These are phyloP conservation scores for Brachionus angularis DNA, from an alignment of 1,140 invertebrate species.

Conservation along the genomic window DNA sequence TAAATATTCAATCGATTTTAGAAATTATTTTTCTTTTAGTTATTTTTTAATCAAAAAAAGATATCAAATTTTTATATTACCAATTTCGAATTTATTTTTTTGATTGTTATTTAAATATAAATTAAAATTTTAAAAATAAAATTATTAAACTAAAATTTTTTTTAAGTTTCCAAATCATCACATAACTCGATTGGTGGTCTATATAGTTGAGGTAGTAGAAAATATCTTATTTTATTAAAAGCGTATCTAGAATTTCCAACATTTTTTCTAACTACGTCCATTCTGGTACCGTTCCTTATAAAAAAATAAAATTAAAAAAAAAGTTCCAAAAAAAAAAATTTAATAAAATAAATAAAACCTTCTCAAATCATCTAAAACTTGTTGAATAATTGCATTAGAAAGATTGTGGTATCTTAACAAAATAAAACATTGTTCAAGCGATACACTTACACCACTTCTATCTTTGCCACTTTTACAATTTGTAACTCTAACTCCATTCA, in stretches of 20 bases:
- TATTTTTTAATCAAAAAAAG: neutral
- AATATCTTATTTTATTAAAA: slow-evolving; percentile 32
- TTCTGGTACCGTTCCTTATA: slow-evolving; percentile 32
- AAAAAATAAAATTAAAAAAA: neutral
- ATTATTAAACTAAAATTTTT: neutral
- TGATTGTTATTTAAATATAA: neutral
- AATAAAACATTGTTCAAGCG: slow-evolving; percentile 27
- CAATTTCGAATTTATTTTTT: neutral
- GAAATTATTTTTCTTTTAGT: neutral
- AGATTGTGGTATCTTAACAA: slow-evolving; percentile 32
- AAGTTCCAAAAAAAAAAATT: neutral
- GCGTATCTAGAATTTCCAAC: slow-evolving; percentile 34
- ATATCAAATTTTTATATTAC: too few species aligned
- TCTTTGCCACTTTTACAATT: slow-evolving; percentile 44
- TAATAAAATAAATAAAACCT: neutral
- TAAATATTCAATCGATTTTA: too few species aligned
- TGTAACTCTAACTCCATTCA: slow-evolving; percentile 39
- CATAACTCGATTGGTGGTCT: slow-evolving; percentile 25
- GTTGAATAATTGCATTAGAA: neutral
- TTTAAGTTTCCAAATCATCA: slow-evolving; percentile 38
- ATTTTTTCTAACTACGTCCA: slow-evolving; percentile 36
- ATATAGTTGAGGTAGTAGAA: slow-evolving; percentile 33
- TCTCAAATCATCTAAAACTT: slow-evolving; percentile 39
- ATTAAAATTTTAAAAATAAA: neutral
- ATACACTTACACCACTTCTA: slow-evolving; percentile 26